phyloP scores from a whole-genome alignment of 2,888 invertebrate genomes.

The Busseola fusca region DNA sequence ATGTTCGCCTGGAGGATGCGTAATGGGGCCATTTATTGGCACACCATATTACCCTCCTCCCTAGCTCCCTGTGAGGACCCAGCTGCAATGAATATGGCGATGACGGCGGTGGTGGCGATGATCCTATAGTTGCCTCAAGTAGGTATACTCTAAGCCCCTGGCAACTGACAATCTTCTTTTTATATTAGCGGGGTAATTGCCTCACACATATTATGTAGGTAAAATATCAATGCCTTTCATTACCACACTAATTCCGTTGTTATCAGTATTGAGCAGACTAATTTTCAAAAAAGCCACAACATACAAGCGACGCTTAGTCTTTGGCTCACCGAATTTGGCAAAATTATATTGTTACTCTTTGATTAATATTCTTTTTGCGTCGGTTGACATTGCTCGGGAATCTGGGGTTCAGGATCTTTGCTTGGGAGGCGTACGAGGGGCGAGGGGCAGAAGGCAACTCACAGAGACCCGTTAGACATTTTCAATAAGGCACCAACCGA shows the following conservation, averaged over 20 bases:
- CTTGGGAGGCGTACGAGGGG: no score
- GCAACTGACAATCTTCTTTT: neutral
- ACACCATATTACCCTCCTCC: no score
- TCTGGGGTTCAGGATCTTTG: no score
- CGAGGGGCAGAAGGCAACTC: neutral
- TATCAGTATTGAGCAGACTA: neutral
- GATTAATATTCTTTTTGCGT: neutral
- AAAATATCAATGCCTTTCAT: neutral
- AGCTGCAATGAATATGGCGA: no score
- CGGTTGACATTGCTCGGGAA: neutral
- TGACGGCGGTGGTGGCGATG: no score
- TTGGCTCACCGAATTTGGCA: neutral
- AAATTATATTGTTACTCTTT: neutral
- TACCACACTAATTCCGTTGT: neutral
- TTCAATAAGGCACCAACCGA: neutral
- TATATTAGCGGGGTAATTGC: no score
- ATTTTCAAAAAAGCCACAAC: neutral
- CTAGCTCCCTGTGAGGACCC: no score
- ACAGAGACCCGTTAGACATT: neutral
- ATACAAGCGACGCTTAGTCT: neutral
- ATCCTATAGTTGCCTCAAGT: no score
- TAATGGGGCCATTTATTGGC: no score
- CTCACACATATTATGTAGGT: neutral
- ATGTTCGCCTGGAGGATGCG: no score
- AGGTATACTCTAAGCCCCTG: no score